Percentiles rank a stretch among this genome's conserved stretches.
phyloP scores from a whole-genome alignment of 2,113 vertebrate genomes.

The Agapornis roseicollis region DNA sequence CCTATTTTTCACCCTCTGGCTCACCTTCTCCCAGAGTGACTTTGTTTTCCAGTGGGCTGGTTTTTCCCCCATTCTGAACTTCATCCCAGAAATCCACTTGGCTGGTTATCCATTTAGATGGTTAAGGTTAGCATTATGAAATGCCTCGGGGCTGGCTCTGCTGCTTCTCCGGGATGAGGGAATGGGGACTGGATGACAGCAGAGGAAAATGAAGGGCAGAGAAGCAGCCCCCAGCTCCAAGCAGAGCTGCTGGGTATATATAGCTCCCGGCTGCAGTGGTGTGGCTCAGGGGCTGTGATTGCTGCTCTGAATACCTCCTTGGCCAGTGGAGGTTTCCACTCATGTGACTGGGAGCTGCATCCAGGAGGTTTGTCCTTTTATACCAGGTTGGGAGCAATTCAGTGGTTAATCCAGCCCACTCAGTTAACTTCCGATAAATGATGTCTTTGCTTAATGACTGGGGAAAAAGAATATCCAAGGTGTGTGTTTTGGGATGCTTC shows the following conservation, averaged over 20 bases:
- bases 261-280: neutral
- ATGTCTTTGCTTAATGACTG: neutral
- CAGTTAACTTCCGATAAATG: neutral
- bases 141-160: neutral
- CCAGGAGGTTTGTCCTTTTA: neutral
- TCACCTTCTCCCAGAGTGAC: slow-evolving; percentile 11
- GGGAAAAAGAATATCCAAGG: fast-evolving
- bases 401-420: neutral
- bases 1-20: neutral
- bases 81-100: slow-evolving; percentile 31
- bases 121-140: slow-evolving; percentile 48
- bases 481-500: neutral
- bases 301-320: slow-evolving; percentile 19
- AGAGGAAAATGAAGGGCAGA: slow-evolving; percentile 17
- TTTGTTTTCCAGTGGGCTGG: neutral
- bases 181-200: neutral
- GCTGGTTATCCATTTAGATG: neutral
- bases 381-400: neutral
- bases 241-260: slow-evolving; percentile 21
- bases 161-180: neutral
- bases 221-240: neutral
- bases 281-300: neutral
- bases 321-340: neutral
- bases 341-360: neutral
- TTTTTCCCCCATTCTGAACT: slow-evolving; percentile 14